Percentiles rank a stretch among this genome's conserved stretches.
phyloP scores from a whole-genome alignment of 2,888 invertebrate genomes.

The Agriotes lineatus region DNA sequence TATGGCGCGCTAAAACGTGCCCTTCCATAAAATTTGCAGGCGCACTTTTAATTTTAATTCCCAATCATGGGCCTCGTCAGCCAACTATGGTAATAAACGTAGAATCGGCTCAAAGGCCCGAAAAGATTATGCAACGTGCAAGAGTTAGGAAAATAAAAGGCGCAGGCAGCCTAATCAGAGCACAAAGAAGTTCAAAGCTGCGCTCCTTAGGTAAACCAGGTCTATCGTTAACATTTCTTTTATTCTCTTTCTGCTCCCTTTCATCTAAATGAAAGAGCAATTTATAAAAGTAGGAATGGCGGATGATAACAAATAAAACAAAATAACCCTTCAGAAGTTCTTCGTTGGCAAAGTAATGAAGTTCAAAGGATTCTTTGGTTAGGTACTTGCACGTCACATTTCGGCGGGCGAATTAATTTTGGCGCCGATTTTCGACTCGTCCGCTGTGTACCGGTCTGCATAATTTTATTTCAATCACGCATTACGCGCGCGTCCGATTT shows the following conservation, averaged over 20 bases:
- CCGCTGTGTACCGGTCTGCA: constrained; percentile 1
- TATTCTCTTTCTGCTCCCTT: constrained; percentile 33
- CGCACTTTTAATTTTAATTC: constrained; percentile 24
- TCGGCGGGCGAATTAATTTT: constrained; percentile 21
- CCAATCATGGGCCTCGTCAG: no score
- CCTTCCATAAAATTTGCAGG: constrained; percentile 22
- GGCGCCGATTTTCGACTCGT: not conserved
- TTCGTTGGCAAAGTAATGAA: constrained; percentile 28
- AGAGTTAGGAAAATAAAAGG: constrained; percentile 37
- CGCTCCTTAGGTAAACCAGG: constrained; percentile 44
- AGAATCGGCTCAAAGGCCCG: no score
- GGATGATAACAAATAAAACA: constrained; percentile 35
- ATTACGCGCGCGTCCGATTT: constrained; percentile 30
- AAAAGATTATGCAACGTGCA: constrained; percentile 29
- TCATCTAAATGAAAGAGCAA: constrained; percentile 43
- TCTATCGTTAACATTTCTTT: constrained; percentile 45
- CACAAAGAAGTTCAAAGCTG: constrained; percentile 41
- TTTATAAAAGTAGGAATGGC: constrained; percentile 35
- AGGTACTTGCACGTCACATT: constrained; percentile 34
- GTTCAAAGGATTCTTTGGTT: constrained; percentile 36
- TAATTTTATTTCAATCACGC: constrained; percentile 40
- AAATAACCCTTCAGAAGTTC: constrained; percentile 23
- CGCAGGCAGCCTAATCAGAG: constrained; percentile 38
- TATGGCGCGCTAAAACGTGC: constrained; percentile 39
- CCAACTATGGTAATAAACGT: no score